Percentiles rank a stretch among this genome's conserved stretches.
These are phyloP conservation scores for Stomorhina lunata DNA, from an alignment of 2,888 invertebrate species.

Conservation along the genomic window DNA sequence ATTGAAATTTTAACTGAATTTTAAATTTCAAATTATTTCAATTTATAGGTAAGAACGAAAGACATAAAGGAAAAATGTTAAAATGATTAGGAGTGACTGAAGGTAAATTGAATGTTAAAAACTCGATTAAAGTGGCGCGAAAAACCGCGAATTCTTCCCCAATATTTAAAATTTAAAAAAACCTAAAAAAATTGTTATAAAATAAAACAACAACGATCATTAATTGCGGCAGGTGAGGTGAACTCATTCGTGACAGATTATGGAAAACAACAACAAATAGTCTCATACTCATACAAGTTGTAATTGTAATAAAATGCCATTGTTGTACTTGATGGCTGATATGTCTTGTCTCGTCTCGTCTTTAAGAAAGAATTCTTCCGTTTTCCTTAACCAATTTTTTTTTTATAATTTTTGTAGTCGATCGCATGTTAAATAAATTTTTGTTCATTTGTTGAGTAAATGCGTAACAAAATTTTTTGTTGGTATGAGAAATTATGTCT, in stretches of 20 bases:
- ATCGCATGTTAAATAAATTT: constrained; percentile 66
- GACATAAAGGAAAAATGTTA: not conserved
- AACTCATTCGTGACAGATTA: constrained; percentile 67
- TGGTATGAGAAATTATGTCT: constrained; percentile 25
- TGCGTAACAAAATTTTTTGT: constrained; percentile 44
- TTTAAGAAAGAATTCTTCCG: constrained; percentile 63
- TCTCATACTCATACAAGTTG: not conserved
- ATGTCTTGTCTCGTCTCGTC: constrained; percentile 21
- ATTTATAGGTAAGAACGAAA: constrained; percentile 12
- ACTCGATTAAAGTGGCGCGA: constrained; percentile 49
- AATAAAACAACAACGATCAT: constrained; percentile 52
- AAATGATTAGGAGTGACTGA: not conserved
- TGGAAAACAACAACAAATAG: constrained; percentile 37
- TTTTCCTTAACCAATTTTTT: constrained; percentile 42
- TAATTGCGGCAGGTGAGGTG: constrained; percentile 67
- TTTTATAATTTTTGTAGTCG: constrained; percentile 37
- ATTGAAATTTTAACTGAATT: constrained; percentile 58
- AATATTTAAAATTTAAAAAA: constrained; percentile 36
- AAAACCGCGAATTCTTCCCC: constrained; percentile 65
- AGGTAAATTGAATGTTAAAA: constrained; percentile 19
- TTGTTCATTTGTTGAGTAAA: too few species aligned
- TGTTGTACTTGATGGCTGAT: constrained; percentile 56
- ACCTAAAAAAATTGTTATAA: constrained; percentile 17
- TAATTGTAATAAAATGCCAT: constrained; percentile 59
- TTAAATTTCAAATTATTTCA: constrained; percentile 52